Conservation (phyloP, 2,797 vertebrate genomes). For the Euphonia xanthogaster region DNA sequence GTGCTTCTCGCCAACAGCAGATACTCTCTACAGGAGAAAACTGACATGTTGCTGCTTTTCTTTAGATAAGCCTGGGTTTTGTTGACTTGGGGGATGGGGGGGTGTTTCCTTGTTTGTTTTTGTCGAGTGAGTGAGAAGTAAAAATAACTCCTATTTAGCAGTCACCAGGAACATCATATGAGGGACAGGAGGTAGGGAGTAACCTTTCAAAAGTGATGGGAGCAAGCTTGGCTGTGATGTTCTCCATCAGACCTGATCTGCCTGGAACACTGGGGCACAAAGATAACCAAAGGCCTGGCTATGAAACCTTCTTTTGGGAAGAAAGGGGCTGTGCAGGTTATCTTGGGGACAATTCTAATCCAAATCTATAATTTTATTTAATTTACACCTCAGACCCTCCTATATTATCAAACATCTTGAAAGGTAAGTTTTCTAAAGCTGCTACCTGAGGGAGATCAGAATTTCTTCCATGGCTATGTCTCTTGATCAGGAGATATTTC, state of each 20-base stretch:
- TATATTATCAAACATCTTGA: neutral
- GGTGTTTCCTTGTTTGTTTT: neutral
- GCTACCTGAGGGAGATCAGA: neutral
- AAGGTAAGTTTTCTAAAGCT: neutral
- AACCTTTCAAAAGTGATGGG: neutral
- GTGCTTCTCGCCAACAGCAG: neutral
- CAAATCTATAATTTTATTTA: neutral
- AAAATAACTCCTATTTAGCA: neutral
- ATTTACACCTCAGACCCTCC: neutral
- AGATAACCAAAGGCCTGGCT: neutral
- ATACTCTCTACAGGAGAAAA: neutral
- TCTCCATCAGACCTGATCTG: neutral
- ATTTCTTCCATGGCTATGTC: neutral
- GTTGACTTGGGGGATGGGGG: neutral
- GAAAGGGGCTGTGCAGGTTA: neutral
- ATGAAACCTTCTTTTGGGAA: neutral
- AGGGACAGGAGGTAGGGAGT: neutral
- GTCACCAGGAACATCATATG: neutral
- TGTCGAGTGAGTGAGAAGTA: neutral
- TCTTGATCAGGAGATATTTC: neutral
- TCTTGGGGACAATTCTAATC: neutral
- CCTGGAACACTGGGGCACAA: neutral
- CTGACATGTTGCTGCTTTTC: neutral
- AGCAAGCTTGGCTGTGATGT: neutral
- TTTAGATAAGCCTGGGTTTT: neutral